Conservation (phyloP, 2,888 invertebrate species). For the Pharmacophagus antenor region DNA sequence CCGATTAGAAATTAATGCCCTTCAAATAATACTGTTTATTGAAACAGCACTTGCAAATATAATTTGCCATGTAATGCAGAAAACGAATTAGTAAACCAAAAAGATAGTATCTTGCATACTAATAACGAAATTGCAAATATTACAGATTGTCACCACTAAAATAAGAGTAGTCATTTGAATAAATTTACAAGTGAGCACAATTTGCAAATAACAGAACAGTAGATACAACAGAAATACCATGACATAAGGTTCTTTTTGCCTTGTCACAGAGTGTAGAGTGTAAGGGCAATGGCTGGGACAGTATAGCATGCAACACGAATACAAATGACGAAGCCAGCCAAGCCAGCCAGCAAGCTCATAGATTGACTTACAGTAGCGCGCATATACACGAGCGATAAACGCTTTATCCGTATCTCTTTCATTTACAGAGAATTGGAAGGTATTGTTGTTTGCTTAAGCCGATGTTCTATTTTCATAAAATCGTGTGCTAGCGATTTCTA, state of each 20-base stretch:
- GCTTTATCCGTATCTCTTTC: conserved; percentile 29
- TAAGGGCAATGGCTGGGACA: conserved; percentile 27
- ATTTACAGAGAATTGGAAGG: conserved; percentile 26
- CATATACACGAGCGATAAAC: conserved; percentile 27
- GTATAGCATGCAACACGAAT: conserved; percentile 25
- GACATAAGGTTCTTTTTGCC: conserved; percentile 16
- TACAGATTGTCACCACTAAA: background rate
- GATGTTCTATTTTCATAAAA: conserved; percentile 12
- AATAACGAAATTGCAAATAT: background rate
- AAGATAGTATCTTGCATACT: background rate
- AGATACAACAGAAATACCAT: conserved; percentile 6
- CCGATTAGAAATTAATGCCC: too few relatives aligned
- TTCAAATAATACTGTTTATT: too few relatives aligned
- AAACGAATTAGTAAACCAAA: background rate
- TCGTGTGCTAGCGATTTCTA: background rate
- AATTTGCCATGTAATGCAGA: background rate
- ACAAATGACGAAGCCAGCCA: conserved; percentile 28
- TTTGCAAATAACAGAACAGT: conserved; percentile 1
- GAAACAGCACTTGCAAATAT: too few relatives aligned
- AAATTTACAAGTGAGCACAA: background rate
- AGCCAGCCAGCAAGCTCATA: conserved; percentile 14
- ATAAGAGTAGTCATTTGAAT: background rate
- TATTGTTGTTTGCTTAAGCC: conserved; percentile 19
- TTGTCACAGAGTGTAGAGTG: conserved; percentile 1
- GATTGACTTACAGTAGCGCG: conserved; percentile 23